Evolutionary conservation across 1,140 invertebrate genomes (phyloP).

Genomic region (Diuraphis noxia): DNA sequence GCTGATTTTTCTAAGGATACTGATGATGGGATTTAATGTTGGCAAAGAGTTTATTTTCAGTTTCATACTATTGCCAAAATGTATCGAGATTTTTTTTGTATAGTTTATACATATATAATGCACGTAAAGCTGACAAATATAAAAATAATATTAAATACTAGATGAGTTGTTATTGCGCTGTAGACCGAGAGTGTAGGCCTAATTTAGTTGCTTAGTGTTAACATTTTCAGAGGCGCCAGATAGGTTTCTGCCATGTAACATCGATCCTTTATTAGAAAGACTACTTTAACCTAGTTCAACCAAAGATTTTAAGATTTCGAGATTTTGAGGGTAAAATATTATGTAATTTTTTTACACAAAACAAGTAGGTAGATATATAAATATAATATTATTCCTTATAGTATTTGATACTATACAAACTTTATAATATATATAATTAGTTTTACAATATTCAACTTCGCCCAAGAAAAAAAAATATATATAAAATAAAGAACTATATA

Average conservation of each 20-base stretch:
- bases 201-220: neutral
- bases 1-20: neutral
- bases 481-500: too few relatives aligned
- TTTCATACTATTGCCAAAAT: neutral
- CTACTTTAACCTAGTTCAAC: neutral
- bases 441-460: too few relatives aligned
- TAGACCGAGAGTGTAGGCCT: neutral
- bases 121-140: neutral
- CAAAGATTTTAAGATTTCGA: neutral
- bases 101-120: neutral
- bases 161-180: neutral
- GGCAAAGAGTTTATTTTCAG: conserved; percentile 16
- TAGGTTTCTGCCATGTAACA: neutral
- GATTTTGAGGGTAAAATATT: neutral
- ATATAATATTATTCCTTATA: neutral
- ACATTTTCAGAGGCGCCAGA: neutral
- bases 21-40: neutral
- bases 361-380: neutral
- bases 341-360: neutral
- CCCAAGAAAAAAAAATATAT: too few relatives aligned
- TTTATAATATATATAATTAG: too few relatives aligned
- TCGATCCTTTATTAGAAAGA: neutral
- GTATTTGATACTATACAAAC: neutral
- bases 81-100: neutral
- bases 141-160: neutral